phyloP scores from a whole-genome alignment of 2,113 vertebrate species.

The Barbus barbus region DNA sequence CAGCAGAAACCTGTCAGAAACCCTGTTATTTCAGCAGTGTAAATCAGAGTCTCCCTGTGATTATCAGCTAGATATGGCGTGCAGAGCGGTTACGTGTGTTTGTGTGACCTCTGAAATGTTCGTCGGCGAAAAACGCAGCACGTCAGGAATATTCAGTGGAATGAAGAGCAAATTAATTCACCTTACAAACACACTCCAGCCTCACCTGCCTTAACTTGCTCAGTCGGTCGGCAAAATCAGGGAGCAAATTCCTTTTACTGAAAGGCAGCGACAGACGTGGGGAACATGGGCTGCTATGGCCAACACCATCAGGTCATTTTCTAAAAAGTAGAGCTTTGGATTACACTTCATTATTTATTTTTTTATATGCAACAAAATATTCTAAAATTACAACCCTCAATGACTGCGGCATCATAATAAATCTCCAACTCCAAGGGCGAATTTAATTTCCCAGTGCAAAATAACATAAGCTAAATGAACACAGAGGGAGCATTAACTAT shows the following conservation, averaged over 20 bases:
- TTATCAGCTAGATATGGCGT: conserved; percentile 42
- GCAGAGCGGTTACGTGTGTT: not conserved
- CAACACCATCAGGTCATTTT: conserved; percentile 60
- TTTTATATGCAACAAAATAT: not conserved
- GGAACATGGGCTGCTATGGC: conserved; percentile 54
- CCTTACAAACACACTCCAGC: conserved; percentile 61
- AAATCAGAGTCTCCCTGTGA: conserved; percentile 34
- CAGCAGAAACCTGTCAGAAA: conserved; percentile 8
- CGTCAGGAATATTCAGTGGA: conserved; percentile 5
- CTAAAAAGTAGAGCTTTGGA: not conserved
- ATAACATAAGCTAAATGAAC: not conserved
- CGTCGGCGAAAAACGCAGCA: not conserved
- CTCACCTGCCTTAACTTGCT: conserved; percentile 71
- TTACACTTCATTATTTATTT: not conserved
- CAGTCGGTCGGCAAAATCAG: conserved; percentile 56
- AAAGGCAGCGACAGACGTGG: conserved; percentile 41
- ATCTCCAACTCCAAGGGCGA: not conserved
- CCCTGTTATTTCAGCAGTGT: conserved; percentile 47
- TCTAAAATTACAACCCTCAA: not conserved
- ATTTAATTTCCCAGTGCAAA: not conserved
- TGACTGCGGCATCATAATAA: not conserved
- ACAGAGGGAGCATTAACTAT: not conserved
- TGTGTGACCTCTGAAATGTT: not conserved
- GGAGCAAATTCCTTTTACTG: conserved; percentile 68
- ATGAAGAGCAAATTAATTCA: conserved; percentile 66